Evolutionary conservation across 2,113 vertebrate genomes (phyloP).

Genomic region (Grammomys dolichurus): DNA sequence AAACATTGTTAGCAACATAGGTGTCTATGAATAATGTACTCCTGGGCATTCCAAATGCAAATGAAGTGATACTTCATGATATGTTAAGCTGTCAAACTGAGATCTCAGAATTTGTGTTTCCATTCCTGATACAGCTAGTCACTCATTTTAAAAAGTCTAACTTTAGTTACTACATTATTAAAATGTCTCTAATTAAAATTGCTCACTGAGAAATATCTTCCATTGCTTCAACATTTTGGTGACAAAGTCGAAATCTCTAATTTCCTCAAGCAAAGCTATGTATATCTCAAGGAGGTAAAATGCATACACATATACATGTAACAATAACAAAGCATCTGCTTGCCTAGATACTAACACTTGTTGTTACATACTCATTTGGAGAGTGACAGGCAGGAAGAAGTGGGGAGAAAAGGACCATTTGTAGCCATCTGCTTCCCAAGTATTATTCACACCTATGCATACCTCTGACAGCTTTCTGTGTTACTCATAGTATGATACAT

Average conservation of each 20-base stretch:
- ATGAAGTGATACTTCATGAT: slow-evolving; percentile 54
- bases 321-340: not conserved
- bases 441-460: not conserved
- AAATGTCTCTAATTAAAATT: slow-evolving; percentile 44
- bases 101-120: slow-evolving; percentile 9
- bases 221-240: not conserved
- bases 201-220: not conserved
- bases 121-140: slow-evolving; percentile 12
- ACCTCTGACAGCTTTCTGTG: not conserved
- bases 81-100: slow-evolving; percentile 25
- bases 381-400: not conserved
- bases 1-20: slow-evolving; percentile 71
- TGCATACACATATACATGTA: not conserved
- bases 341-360: not conserved
- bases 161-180: slow-evolving; percentile 23
- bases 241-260: slow-evolving; percentile 34
- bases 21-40: slow-evolving; percentile 63
- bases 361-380: not conserved
- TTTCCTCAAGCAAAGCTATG: not conserved
- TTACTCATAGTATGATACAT: not conserved
- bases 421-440: not conserved
- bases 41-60: slow-evolving; percentile 66
- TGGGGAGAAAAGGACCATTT: not conserved
- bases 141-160: slow-evolving; percentile 35
- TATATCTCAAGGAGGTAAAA: slow-evolving; percentile 48